Evolutionary conservation across 2,113 vertebrate genomes (phyloP), one percentile per base, ranked within the genome.

Genomic region (Pluvianellus socialis): DNA sequence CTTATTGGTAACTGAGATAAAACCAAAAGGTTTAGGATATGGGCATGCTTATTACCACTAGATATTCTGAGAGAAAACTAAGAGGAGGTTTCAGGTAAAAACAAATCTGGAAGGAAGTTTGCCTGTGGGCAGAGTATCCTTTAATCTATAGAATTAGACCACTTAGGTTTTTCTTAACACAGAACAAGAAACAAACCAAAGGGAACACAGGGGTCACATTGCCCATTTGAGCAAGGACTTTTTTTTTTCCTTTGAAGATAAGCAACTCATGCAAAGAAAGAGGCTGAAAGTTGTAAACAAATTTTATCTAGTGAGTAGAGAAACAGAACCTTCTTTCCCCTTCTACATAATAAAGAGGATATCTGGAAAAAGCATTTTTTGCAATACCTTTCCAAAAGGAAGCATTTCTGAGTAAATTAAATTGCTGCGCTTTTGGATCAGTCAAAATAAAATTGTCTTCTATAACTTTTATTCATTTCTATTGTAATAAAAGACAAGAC

Each of bases 321-420:
- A 67, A 90, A 79, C 7, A 65, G 4, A 62, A 61, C 3, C 11
- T 70, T 10, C 13, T 33, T 62, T 38, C 7, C 7, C 5, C 3
- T 19, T 1, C 0, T 22, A 8, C 0, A 4, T 35, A 44, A 42
- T 66, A 40, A 63, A 86, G 44, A 3, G 16, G 10, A 2, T 24
- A 42, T 33, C 30, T 72, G 18, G 7, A 73, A 91, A 70, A 12
- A 3, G 12, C 2, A 26, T 26, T 49, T 88, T 82, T 83, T 88
- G 16, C 53, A 88, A 76, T 53, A 73, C 6, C 27, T 88, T 88
- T 59, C 21, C 32, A 77, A 66, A 77, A 83, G 7, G 33, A 44
- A 72, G 2, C 14, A 49, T 72, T 27, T 8, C 17, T 27, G 30
- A 55, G 17, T 17, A 62, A 58, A 66, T 62, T n/a, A n/a, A 82